Percentiles rank a stretch among this genome's conserved stretches.
Evolutionary conservation across 2,797 vertebrate genomes (phyloP).

Genomic region (Pempheris klunzingeri): DNA sequence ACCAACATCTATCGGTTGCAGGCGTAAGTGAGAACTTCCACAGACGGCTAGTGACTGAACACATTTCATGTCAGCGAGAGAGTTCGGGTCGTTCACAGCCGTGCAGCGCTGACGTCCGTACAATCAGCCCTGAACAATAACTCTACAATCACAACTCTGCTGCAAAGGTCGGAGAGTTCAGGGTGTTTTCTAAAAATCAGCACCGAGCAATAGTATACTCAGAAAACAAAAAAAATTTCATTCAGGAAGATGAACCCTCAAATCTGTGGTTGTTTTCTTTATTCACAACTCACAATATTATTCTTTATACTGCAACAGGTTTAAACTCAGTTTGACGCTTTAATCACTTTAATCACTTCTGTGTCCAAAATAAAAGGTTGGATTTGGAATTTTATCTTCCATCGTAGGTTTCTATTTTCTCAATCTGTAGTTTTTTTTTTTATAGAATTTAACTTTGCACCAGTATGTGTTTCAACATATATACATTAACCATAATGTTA

Average conservation of each 20-base stretch:
- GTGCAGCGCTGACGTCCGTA: not conserved
- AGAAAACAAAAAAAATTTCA: slow-evolving; percentile 2
- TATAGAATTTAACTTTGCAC: too few species aligned
- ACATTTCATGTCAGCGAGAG: slow-evolving; percentile 21
- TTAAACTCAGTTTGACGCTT: not conserved
- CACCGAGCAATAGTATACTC: slow-evolving; percentile 2
- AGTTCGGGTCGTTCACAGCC: slow-evolving; percentile 23
- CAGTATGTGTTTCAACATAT: too few species aligned
- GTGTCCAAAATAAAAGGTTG: not conserved
- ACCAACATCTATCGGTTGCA: too few species aligned
- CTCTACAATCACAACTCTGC: not conserved
- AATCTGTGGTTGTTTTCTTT: not conserved
- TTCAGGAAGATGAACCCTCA: not conserved
- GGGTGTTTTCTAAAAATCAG: slow-evolving; percentile 10
- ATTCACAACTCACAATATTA: not conserved
- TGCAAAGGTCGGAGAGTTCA: slow-evolving; percentile 20
- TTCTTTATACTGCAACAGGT: not conserved
- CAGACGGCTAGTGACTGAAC: slow-evolving; percentile 23
- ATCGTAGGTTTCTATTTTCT: too few species aligned
- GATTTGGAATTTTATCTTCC: too few species aligned
- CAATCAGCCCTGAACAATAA: not conserved
- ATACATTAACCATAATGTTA: too few species aligned
- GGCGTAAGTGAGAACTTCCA: slow-evolving; percentile 1
- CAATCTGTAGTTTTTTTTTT: too few species aligned
- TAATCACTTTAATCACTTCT: not conserved